These are phyloP conservation scores for Bembecia ichneumoniformis DNA, from an alignment of 2,888 invertebrate species.

Conservation along the genomic window DNA sequence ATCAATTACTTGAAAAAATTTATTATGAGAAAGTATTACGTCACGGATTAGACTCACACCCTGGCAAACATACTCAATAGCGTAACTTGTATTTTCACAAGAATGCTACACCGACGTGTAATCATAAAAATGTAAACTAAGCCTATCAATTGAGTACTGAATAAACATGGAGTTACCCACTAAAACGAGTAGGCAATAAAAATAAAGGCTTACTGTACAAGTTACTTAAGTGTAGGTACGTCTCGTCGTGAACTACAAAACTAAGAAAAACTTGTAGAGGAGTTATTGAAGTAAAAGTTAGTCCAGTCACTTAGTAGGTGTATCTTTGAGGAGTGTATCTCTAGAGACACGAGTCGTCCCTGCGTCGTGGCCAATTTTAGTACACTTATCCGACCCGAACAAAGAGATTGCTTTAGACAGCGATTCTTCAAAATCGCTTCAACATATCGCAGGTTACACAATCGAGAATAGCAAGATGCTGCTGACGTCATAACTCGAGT, in stretches of 20 bases:
- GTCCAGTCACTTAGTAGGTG: background rate
- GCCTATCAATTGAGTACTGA: too few relatives aligned
- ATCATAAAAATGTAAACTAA: too few relatives aligned
- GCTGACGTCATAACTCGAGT: slow-evolving; percentile 20
- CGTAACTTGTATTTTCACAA: too few relatives aligned
- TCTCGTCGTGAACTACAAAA: background rate
- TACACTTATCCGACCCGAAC: slow-evolving; percentile 6
- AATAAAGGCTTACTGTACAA: too few relatives aligned
- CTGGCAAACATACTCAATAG: too few relatives aligned
- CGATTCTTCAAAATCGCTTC: slow-evolving; percentile 12
- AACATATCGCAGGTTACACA: slow-evolving; percentile 4
- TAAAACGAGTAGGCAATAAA: too few relatives aligned
- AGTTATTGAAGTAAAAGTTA: background rate
- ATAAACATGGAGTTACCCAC: too few relatives aligned
- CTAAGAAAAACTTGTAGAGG: background rate
- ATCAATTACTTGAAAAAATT: too few relatives aligned
- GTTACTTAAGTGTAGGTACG: too few relatives aligned
- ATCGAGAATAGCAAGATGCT: slow-evolving; percentile 5
- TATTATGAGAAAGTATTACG: too few relatives aligned
- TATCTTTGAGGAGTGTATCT: background rate
- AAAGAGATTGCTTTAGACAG: slow-evolving; percentile 6
- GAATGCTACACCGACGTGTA: too few relatives aligned
- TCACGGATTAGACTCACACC: too few relatives aligned
- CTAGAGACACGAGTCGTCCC: slow-evolving; percentile 8
- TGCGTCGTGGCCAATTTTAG: slow-evolving; percentile 6